Percentiles rank a stretch among this genome's conserved stretches.
Conservation (phyloP, 2,888 invertebrate species). For the Drosophila anomelani region DNA sequence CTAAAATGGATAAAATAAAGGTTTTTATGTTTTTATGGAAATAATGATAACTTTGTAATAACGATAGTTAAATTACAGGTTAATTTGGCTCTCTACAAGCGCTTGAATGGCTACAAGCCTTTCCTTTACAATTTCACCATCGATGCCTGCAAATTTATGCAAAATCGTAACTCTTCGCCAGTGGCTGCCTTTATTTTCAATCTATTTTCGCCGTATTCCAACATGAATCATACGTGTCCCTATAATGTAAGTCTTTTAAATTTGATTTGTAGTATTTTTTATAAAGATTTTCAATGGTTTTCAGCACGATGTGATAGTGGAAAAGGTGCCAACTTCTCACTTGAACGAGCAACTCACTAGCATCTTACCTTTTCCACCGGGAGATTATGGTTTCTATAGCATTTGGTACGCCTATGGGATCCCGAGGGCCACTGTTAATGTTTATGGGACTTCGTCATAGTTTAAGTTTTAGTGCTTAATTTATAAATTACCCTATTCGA, state of each 20-base stretch:
- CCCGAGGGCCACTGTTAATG: background rate
- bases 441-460: background rate
- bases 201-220: slow-evolving; percentile 10
- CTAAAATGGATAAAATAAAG: background rate
- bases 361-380: slow-evolving; percentile 4
- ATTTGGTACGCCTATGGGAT: background rate
- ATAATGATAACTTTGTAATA: background rate
- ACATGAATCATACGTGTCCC: slow-evolving; percentile 14
- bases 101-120: slow-evolving; percentile 1
- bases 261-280: too few species aligned
- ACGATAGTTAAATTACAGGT: background rate
- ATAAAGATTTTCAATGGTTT: background rate
- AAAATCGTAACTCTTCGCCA: background rate
- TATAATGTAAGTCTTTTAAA: background rate
- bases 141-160: slow-evolving; percentile 2
- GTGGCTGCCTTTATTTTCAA: slow-evolving; percentile 2
- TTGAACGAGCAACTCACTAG: slow-evolving; percentile 18
- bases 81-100: background rate
- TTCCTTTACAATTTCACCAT: background rate
- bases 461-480: background rate
- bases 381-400: slow-evolving; percentile 12
- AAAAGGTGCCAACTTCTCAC: slow-evolving; percentile 21
- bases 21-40: background rate
- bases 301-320: slow-evolving; percentile 21
- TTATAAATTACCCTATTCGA: too few species aligned